These are phyloP conservation scores for Meiosimyza decipiens DNA, from an alignment of 2,888 invertebrate species.

Conservation along the genomic window DNA sequence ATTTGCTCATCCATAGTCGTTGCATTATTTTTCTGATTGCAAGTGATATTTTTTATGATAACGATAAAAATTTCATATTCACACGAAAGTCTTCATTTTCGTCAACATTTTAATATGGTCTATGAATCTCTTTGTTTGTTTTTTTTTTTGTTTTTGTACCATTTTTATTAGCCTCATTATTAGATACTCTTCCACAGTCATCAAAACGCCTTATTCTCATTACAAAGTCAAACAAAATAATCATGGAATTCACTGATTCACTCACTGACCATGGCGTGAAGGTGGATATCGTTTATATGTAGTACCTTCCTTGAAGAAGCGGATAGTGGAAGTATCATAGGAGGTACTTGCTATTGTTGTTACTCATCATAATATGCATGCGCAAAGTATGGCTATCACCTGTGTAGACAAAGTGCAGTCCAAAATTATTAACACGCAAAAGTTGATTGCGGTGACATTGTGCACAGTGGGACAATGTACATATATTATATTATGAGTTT, in stretches of 20 bases:
- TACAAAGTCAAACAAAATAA: constrained; percentile 34
- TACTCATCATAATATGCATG: constrained; percentile 13
- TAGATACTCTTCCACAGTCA: constrained; percentile 6
- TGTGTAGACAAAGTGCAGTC: constrained; percentile 27
- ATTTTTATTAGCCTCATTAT: not conserved
- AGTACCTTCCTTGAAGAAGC: too few relatives aligned
- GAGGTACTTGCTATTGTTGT: too few relatives aligned
- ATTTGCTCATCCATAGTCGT: not conserved
- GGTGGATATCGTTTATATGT: too few relatives aligned
- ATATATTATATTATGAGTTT: too few relatives aligned
- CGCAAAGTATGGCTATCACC: constrained; percentile 29
- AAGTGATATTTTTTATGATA: constrained; percentile 28
- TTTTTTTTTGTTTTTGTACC: not conserved
- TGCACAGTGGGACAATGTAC: too few relatives aligned
- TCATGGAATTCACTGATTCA: constrained; percentile 36
- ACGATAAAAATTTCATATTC: constrained; percentile 31
- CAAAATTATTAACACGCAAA: not conserved
- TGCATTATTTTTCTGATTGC: constrained; percentile 5
- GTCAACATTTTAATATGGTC: too few relatives aligned
- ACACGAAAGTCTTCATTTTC: constrained; percentile 24
- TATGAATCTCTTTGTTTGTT: too few relatives aligned
- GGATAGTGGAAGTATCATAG: too few relatives aligned
- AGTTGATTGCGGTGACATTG: too few relatives aligned
- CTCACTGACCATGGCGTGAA: constrained; percentile 45
- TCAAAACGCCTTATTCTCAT: constrained; percentile 34